Evolutionary conservation across 2,888 invertebrate species (phyloP), one percentile per base, ranked within the genome.

Genomic region (Pandemis heparana): DNA sequence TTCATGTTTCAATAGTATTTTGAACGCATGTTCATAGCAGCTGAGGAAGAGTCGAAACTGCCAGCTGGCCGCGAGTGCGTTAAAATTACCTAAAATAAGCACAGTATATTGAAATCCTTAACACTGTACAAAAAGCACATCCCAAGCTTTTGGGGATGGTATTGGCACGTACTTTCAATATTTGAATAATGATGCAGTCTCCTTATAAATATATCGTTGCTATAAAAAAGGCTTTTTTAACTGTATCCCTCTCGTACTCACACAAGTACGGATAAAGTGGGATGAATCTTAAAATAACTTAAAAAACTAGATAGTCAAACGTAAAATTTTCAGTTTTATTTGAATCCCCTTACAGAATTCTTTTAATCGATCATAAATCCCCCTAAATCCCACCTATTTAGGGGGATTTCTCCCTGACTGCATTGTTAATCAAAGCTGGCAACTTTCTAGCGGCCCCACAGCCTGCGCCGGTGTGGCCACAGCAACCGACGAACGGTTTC

Each of bases 381-480:
- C 77, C 60, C 32, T 38, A 74, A 71, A 59, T 46, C 63, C 39
- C 9, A 39, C 3, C 6, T 39, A 12, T 8, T 32, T 32, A n/a
- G 39, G 9, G 16, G 5, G 3, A 61, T 16, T 16, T 39, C 61
- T 32, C n/a, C 43, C 38, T 23, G 46, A 63, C 63, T 68, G 72
- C 72, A 72, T 72, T 68, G 53, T 46, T 72, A 71, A 66, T 68
- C 62, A 64, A 59, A 64, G 63, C 68, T 64, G 71, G 73, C 72
- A 72, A 72, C 72, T 73, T 78, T 81, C 70, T 74, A 73, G 70
- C 70, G 69, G 74, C 70, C 62, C 76, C 76, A 74, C 43, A 75
- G 75, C 80, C 81, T 51, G 79, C 81, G 79, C 82, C 81, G 76
- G 77, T 77, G 79, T 87, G 85, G 85, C 82, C 82, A 75, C 85